These are phyloP conservation scores for Caenorhabditis sulstoni DNA, from an alignment of 2,888 invertebrate species.

Conservation along the genomic window DNA sequence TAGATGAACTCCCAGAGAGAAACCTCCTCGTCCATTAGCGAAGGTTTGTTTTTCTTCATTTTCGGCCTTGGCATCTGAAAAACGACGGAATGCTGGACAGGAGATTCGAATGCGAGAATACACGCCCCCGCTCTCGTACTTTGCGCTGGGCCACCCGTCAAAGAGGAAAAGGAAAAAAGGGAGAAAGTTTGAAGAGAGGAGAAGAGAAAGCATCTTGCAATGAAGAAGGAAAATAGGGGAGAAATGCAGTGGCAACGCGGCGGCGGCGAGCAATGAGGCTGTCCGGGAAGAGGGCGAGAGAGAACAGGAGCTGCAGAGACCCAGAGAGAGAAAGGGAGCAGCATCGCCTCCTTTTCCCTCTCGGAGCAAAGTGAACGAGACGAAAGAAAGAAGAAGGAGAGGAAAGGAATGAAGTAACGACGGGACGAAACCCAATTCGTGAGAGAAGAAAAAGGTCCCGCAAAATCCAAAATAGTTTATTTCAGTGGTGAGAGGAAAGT, in stretches of 20 bases:
- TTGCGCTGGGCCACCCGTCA: neutral
- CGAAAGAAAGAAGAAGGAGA: neutral
- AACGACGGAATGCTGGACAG: neutral
- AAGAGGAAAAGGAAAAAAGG: conserved; percentile 13
- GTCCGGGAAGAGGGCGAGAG: too few species aligned
- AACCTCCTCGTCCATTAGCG: conserved; percentile 12
- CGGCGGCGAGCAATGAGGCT: too few species aligned
- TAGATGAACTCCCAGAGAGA: conserved; percentile 36
- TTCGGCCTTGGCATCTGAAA: conserved; percentile 28
- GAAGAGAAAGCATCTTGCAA: conserved; percentile 3
- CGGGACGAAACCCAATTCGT: conserved; percentile 19
- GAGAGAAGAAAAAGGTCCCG: neutral
- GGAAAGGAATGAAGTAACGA: conserved; percentile 17
- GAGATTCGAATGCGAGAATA: neutral
- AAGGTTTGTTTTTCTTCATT: conserved; percentile 13
- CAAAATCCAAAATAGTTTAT: conserved; percentile 3
- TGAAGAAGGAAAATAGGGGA: conserved; percentile 4
- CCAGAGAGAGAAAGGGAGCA: too few species aligned
- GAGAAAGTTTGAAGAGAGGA: conserved; percentile 8
- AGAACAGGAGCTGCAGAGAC: too few species aligned
- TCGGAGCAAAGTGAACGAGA: neutral
- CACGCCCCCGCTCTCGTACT: too few species aligned
- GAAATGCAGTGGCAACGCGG: too few species aligned
- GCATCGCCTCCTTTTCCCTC: too few species aligned
- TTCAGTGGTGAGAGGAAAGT: conserved; percentile 1